Conservation (phyloP, 1,140 invertebrate genomes). For the Sinella curviseta region DNA sequence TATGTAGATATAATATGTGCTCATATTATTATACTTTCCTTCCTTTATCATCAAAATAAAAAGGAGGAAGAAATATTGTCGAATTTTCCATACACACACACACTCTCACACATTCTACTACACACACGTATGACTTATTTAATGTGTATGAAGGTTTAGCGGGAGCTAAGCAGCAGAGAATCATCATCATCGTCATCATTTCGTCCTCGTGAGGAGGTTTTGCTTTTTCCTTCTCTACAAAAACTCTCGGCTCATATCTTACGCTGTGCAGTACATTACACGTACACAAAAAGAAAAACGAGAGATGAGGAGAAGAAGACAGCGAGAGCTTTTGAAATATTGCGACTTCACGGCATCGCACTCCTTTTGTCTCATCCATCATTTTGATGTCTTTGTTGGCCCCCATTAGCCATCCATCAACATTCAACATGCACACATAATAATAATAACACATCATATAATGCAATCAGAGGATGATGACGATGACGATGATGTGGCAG, state of each 20-base stretch:
- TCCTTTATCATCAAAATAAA: neutral
- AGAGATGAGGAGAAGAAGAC: conserved; percentile 34
- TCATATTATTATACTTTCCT: neutral
- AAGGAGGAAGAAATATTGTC: conserved; percentile 1
- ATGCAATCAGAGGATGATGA: conserved; percentile 11
- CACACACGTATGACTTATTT: conserved; percentile 21
- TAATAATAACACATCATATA: conserved; percentile 28
- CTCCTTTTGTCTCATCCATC: conserved; percentile 49
- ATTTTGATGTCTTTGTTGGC: conserved; percentile 50
- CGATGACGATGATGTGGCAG: neutral
- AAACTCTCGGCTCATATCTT: conserved; percentile 27
- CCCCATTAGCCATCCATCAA: conserved; percentile 50
- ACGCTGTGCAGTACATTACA: conserved; percentile 5
- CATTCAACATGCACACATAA: conserved; percentile 35
- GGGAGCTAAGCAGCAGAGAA: neutral
- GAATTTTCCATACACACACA: conserved; percentile 6
- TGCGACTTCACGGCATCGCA: conserved; percentile 47
- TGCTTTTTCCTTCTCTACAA: neutral
- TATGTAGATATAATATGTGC: neutral
- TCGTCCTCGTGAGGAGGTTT: neutral
- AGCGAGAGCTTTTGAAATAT: conserved; percentile 45
- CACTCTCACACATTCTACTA: neutral
- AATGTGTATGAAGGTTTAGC: conserved; percentile 7
- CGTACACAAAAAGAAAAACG: conserved; percentile 22
- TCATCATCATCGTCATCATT: neutral